Evolutionary conservation across 2,797 vertebrate species (phyloP).

Genomic region (Sebastes diploproa): DNA sequence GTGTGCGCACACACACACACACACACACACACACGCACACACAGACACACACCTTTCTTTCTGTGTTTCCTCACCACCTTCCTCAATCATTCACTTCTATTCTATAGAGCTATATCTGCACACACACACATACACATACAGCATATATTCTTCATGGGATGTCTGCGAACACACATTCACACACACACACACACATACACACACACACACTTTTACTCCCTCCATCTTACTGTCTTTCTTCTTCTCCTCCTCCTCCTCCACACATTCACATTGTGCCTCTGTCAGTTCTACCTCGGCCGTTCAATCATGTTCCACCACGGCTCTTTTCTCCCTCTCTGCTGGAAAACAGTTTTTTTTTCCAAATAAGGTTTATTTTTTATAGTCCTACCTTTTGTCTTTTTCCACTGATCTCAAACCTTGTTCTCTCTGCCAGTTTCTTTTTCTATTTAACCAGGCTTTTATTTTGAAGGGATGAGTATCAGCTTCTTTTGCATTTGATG

Average conservation of each 20-base stretch:
- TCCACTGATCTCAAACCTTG: slow-evolving; percentile 10
- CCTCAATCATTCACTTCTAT: slow-evolving; percentile 31
- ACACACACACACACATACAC: not conserved
- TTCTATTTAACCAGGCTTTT: slow-evolving; percentile 22
- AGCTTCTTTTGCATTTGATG: slow-evolving; percentile 23
- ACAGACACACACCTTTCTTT: not conserved
- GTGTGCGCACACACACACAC: slow-evolving; percentile 9
- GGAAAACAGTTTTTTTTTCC: slow-evolving; percentile 18
- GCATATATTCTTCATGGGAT: slow-evolving; percentile 2
- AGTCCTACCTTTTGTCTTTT: slow-evolving; percentile 7
- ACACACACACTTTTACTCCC: slow-evolving; percentile 2
- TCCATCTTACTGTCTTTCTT: slow-evolving; percentile 33
- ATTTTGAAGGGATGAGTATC: slow-evolving; percentile 41
- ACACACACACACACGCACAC: slow-evolving; percentile 24
- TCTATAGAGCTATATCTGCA: slow-evolving; percentile 14
- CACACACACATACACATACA: not conserved
- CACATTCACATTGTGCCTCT: slow-evolving; percentile 32
- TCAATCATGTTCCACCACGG: slow-evolving; percentile 22
- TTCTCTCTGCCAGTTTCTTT: not conserved
- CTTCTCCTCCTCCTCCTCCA: slow-evolving; percentile 15
- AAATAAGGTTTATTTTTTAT: slow-evolving; percentile 9
- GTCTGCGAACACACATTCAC: not conserved
- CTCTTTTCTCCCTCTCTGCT: slow-evolving; percentile 8
- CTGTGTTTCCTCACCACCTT: slow-evolving; percentile 34
- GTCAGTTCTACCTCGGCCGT: slow-evolving; percentile 38